Conservation (phyloP, 92 coral and sea anemone species). For the Phymanthus crucifer region DNA sequence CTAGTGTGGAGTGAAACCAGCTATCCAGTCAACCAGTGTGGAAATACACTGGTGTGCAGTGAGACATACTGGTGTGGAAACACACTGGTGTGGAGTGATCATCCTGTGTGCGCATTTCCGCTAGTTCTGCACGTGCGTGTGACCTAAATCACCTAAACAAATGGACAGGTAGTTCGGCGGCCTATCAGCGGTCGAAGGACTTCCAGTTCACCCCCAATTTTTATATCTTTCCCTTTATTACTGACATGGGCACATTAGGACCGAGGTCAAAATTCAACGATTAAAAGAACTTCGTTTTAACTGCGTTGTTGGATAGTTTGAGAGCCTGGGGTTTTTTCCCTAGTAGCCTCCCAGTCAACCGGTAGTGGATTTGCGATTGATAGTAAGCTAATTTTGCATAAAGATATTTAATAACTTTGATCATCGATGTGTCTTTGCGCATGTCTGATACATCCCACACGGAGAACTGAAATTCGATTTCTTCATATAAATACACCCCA, state of each 20-base stretch:
- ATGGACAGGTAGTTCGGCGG: conserved; percentile 2
- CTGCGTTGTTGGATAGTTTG: no score
- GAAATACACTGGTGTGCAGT: no score
- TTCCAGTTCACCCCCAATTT: conserved; percentile 4
- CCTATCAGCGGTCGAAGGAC: conserved; percentile 14
- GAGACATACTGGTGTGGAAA: no score
- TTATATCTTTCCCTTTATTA: not conserved
- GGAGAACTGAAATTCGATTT: not conserved
- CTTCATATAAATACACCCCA: not conserved
- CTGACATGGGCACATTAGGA: not conserved
- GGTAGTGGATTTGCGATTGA: no score
- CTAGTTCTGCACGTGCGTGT: not conserved
- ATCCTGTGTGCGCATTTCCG: no score
- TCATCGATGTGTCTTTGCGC: not conserved
- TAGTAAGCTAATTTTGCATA: no score
- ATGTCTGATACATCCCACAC: not conserved
- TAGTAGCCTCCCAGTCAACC: no score
- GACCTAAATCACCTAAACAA: not conserved
- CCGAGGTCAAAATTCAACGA: no score
- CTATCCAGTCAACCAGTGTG: no score
- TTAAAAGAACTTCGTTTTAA: not conserved
- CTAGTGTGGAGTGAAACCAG: no score
- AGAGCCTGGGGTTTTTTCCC: no score
- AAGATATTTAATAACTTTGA: not conserved
- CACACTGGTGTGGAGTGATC: no score